Percentiles rank a stretch among this genome's conserved stretches.
These are phyloP conservation scores for Alexandromys fortis DNA, from an alignment of 2,113 vertebrate species.

Conservation along the genomic window DNA sequence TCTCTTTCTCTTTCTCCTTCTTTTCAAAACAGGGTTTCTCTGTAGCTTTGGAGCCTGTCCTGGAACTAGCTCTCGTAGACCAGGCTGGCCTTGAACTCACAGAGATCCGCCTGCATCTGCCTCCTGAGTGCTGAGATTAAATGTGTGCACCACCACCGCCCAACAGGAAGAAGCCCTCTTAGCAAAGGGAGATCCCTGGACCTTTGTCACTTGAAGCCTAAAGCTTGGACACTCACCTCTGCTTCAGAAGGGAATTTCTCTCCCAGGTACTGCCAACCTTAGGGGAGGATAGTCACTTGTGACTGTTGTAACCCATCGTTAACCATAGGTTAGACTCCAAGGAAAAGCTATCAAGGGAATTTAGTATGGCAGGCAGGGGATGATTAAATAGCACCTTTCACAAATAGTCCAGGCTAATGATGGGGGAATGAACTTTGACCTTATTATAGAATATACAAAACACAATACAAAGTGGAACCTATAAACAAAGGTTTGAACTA, in stretches of 20 bases:
- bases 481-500: neutral
- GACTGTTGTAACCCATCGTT: neutral
- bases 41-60: too few species aligned
- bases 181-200: neutral
- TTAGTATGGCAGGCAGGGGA: neutral
- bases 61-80: too few species aligned
- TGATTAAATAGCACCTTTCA: neutral
- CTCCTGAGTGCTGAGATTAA: too few species aligned
- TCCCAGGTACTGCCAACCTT: neutral
- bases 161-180: neutral
- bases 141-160: too few species aligned
- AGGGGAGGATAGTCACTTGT: neutral
- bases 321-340: neutral
- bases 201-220: neutral
- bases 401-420: neutral
- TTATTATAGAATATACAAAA: neutral
- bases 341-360: neutral
- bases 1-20: too few species aligned
- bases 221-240: neutral
- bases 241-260: neutral
- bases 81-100: too few species aligned
- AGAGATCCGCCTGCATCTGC: too few species aligned
- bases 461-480: neutral
- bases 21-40: too few species aligned
- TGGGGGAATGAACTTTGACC: neutral